phyloP scores from a whole-genome alignment of 2,888 invertebrate species.

The Synergus itoensis region DNA sequence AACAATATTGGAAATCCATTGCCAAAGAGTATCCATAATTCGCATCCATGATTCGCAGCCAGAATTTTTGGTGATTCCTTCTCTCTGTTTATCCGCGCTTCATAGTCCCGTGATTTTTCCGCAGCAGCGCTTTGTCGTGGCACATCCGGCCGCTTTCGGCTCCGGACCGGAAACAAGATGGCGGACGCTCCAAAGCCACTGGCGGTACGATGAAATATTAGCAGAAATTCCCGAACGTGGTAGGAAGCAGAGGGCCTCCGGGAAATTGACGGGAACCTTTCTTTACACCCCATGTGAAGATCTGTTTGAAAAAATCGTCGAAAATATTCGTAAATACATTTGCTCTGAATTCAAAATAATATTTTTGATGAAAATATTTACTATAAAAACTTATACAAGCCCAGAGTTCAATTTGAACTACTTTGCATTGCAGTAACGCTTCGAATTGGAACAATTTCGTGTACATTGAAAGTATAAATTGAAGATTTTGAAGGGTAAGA shows the following conservation, averaged over 20 bases:
- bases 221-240: constrained; percentile 66
- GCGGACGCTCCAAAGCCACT: constrained; percentile 64
- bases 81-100: constrained; percentile 67
- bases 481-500: not conserved
- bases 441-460: not conserved
- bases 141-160: constrained; percentile 74
- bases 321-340: no score
- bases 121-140: constrained; percentile 74
- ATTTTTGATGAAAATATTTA: no score
- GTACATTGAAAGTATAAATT: not conserved
- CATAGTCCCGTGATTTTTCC: constrained; percentile 74
- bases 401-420: no score
- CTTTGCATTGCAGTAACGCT: not conserved
- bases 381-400: no score
- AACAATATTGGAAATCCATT: not conserved
- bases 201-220: constrained; percentile 73
- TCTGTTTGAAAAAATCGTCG: constrained; percentile 10
- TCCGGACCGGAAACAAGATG: constrained; percentile 74
- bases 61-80: not conserved
- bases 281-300: constrained; percentile 52
- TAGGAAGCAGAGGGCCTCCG: constrained; percentile 63
- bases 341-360: no score
- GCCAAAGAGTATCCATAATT: not conserved
- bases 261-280: constrained; percentile 70
- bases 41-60: not conserved